Base-by-base conservation (phyloP, 2,888 invertebrate genomes). In the Rapana venosa region DNA sequence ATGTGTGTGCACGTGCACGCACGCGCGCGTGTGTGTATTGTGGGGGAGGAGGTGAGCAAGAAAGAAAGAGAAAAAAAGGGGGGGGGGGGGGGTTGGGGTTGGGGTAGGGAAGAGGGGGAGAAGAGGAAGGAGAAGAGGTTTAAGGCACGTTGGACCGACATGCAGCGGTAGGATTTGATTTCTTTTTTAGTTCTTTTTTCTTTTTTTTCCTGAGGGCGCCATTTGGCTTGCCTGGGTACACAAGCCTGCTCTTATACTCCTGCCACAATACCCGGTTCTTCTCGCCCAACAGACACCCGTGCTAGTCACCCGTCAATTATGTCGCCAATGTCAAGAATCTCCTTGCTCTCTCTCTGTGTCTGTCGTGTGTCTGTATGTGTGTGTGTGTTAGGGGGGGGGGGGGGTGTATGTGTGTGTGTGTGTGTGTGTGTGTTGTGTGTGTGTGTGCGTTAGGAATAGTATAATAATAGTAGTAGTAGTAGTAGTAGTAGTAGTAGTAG, bases 271-370 rank as follows among this genome's bases (percentile, higher is more conserved):
- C 81, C 81, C 77, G 32, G 32, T 79, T 79, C 77, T 79, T 79
- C 35, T 20, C 32, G 32, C 26, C 13, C 17, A 79, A 32, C 30
- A 79, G 13, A 17, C 17, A 32, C 30, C 32, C 77, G 32, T 79
- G 77, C 6, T 74, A 74, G 74, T 74, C 74, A 74, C n/a, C 11
- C 11, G n/a, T 4, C 26, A 74, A 74, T 74, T n/a, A 74, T 22
- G 74, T 74, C 74, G 74, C 74, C n/a, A 74, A 74, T 74, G 74
- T n/a, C 74, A 74, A 74, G 74, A 74, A 74, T 79, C 79, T 79
- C 32, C 26, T 22, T 13, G 1, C 66, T 26, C 13, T 66, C 66
- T 66, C 66, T 66, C 66, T 66, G 5, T 66, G 66, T 66, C 66
- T 36, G 22, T 22, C 6, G 6, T 47, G 20, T 47, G 13, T 47